phyloP scores from a whole-genome alignment of 23 tunicate genomes.

The Ascidia mentula region DNA sequence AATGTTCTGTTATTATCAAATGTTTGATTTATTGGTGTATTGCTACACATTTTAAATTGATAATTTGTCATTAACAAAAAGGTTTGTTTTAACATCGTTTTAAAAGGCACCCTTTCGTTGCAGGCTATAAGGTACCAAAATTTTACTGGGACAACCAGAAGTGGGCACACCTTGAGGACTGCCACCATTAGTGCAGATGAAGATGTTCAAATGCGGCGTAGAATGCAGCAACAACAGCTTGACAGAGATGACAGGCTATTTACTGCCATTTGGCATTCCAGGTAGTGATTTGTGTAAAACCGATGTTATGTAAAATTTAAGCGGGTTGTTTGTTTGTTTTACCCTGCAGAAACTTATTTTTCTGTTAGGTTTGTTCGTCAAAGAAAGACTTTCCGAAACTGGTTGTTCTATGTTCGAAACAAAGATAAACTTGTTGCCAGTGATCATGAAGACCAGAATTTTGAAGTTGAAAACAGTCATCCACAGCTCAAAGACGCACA shows the following conservation, averaged over 20 bases:
- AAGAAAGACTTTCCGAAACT: slow-evolving; percentile 66
- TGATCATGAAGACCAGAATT: neutral
- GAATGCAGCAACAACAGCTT: slow-evolving; percentile 85
- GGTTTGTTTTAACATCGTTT: neutral
- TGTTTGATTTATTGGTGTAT: neutral
- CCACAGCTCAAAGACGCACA: neutral
- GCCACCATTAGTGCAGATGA: slow-evolving; percentile 83
- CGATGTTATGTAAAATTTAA: neutral
- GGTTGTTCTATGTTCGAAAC: slow-evolving; percentile 59
- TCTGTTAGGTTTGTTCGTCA: slow-evolving; percentile 80
- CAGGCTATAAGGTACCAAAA: slow-evolving; percentile 88
- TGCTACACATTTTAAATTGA: neutral
- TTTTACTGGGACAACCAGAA: slow-evolving; percentile 84
- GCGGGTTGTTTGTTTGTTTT: neutral
- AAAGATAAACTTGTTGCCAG: slow-evolving; percentile 1
- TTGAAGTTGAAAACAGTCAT: neutral
- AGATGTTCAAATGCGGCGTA: slow-evolving; percentile 82
- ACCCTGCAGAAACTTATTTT: neutral
- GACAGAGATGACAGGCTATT: slow-evolving; percentile 80
- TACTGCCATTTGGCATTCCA: slow-evolving; percentile 94
- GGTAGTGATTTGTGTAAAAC: slow-evolving; percentile 26
- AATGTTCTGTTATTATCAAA: neutral
- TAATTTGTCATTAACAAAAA: neutral
- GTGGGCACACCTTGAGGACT: slow-evolving; percentile 85
- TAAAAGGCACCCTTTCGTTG: too few species aligned